A percentile compares a stretch with the other conserved stretches of the same genome.
Conservation (phyloP, 2,888 invertebrate species). For the Limnephilus lunatus region DNA sequence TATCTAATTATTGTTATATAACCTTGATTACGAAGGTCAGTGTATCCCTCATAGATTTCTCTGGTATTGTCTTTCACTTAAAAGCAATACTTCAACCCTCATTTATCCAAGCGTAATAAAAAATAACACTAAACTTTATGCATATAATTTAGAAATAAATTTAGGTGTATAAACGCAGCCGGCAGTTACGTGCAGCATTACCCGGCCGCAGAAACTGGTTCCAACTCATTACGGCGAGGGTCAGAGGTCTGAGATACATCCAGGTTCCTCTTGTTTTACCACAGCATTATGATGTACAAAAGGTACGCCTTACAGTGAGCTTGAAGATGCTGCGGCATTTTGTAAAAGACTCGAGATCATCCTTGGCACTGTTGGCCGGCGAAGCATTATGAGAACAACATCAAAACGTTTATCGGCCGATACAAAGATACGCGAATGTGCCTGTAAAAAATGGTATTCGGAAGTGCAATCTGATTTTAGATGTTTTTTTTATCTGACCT, state of each 20-base stretch:
- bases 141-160: neutral
- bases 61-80: neutral
- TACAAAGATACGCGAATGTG: neutral
- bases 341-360: neutral
- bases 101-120: neutral
- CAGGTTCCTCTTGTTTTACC: neutral
- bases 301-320: neutral
- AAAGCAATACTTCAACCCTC: neutral
- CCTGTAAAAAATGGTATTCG: neutral
- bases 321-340: neutral
- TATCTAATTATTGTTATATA: neutral
- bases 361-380: neutral
- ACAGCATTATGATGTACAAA: neutral
- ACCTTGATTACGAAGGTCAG: neutral
- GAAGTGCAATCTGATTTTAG: neutral
- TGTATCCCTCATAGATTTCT: neutral
- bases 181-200: neutral
- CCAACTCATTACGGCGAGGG: neutral
- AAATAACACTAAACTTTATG: neutral
- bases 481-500: neutral
- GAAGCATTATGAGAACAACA: neutral
- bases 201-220: neutral
- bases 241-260: neutral
- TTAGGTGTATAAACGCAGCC: neutral
- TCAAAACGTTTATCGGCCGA: neutral